phyloP scores from a whole-genome alignment of 1,140 invertebrate genomes.

The Caenorhabditis elegans region DNA sequence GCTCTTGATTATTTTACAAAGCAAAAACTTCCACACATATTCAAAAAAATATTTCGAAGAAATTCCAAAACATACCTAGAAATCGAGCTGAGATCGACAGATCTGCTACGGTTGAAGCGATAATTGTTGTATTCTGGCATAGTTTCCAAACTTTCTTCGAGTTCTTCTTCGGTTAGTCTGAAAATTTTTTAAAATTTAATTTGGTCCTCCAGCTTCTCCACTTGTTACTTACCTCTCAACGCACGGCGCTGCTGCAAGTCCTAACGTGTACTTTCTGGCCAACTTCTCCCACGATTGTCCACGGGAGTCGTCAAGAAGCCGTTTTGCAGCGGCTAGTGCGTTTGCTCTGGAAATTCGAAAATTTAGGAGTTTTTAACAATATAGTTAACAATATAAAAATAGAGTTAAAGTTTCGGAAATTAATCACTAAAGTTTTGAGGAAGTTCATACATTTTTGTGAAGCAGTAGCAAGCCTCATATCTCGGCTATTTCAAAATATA shows the following conservation, averaged over 20 bases:
- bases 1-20: not conserved
- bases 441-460: no score
- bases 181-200: not conserved
- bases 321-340: constrained; percentile 38
- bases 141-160: constrained; percentile 26
- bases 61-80: constrained; percentile 75
- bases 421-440: not conserved
- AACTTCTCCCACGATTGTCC: constrained; percentile 41
- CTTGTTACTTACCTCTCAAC: constrained; percentile 25
- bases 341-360: constrained; percentile 4
- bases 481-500: no score
- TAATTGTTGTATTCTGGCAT: constrained; percentile 33
- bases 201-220: not conserved
- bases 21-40: no score
- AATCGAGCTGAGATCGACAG: constrained; percentile 74
- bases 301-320: constrained; percentile 27
- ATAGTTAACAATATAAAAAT: not conserved
- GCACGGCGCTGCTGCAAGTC: constrained; percentile 26
- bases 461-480: no score
- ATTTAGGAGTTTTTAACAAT: not conserved
- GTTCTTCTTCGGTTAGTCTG: constrained; percentile 37
- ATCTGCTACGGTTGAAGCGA: constrained; percentile 39
- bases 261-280: constrained; percentile 7
- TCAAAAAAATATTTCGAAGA: no score
- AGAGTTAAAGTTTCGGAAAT: not conserved